Conservation (phyloP, 1,140 invertebrate species). For the Phymorhynchus buccinoides region DNA sequence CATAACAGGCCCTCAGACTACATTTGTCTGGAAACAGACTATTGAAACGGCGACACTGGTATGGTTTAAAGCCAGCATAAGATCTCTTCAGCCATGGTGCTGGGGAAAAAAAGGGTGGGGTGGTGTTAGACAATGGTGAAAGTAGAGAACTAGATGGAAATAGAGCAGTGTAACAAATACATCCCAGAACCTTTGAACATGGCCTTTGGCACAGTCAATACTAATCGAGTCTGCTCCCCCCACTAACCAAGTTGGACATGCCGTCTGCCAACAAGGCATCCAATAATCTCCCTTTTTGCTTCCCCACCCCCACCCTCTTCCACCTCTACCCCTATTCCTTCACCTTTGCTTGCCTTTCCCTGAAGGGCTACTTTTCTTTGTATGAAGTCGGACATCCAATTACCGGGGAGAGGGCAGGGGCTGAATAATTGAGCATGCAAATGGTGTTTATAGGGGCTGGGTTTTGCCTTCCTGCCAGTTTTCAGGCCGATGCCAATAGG, state of each 20-base stretch:
- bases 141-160: too few relatives aligned
- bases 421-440: constrained; percentile 33
- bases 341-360: not conserved
- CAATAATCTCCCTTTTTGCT: constrained; percentile 9
- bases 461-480: constrained; percentile 9
- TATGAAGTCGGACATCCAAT: constrained; percentile 13
- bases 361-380: not conserved
- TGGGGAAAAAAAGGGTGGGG: too few relatives aligned
- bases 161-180: not conserved
- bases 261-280: not conserved
- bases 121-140: too few relatives aligned
- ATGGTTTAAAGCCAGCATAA: too few relatives aligned
- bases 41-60: too few relatives aligned
- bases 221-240: not conserved
- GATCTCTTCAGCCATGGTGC: too few relatives aligned
- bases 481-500: not conserved
- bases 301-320: too few relatives aligned
- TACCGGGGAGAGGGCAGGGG: not conserved
- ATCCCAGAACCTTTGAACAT: not conserved
- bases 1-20: too few relatives aligned
- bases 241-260: constrained; percentile 12
- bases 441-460: constrained; percentile 7
- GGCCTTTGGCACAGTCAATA: constrained; percentile 25
- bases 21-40: too few relatives aligned
- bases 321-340: too few relatives aligned